Conservation (phyloP, 2,797 vertebrate genomes). For the Netta rufina region DNA sequence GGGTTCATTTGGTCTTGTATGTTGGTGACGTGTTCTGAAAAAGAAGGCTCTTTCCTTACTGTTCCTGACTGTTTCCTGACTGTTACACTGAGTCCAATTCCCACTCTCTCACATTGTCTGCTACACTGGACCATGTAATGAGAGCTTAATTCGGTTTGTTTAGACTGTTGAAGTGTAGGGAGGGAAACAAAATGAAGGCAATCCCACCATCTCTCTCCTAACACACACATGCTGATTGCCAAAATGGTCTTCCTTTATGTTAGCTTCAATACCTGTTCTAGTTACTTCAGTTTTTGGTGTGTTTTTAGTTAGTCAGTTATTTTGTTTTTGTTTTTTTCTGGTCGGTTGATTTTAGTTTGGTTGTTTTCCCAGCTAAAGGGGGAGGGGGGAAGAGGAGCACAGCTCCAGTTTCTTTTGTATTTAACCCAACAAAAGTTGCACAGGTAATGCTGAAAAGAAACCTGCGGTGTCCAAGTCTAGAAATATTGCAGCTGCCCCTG, state of each 20-base stretch:
- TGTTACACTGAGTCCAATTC: background rate
- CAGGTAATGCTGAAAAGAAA: background rate
- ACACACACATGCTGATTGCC: background rate
- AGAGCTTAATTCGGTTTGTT: background rate
- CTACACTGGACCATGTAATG: accelerated
- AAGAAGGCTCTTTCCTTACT: background rate
- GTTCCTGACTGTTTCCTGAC: accelerated
- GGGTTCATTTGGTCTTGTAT: background rate
- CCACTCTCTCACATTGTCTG: background rate
- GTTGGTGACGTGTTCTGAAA: background rate
- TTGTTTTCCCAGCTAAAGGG: background rate
- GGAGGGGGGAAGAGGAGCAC: too few relatives aligned
- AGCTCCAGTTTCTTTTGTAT: background rate
- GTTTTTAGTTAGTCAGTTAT: background rate
- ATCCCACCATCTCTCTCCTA: background rate
- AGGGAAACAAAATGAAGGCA: background rate
- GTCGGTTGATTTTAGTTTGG: background rate
- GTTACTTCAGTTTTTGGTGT: background rate
- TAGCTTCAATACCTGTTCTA: background rate
- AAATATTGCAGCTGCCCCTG: background rate
- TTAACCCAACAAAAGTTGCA: background rate
- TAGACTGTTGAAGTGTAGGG: background rate
- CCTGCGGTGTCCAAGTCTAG: background rate
- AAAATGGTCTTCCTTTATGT: background rate
- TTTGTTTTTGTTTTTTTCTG: background rate